These are phyloP conservation scores for Nannobrachium achirus DNA, from an alignment of 2,113 vertebrate species.

Conservation along the genomic window DNA sequence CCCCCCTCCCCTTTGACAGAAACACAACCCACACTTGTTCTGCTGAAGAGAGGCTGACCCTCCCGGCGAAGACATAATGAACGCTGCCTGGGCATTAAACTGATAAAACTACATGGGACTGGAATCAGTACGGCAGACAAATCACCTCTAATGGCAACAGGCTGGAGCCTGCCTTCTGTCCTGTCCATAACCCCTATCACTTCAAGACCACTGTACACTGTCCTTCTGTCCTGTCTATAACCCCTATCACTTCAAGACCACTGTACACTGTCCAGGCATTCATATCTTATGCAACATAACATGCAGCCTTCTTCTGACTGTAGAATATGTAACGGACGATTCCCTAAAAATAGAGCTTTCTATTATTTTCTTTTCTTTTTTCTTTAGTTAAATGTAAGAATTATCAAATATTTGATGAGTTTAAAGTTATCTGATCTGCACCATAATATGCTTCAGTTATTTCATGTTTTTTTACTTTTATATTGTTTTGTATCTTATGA, in stretches of 20 bases:
- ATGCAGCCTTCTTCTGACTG: no score
- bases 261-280: slow-evolving; percentile 72
- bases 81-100: slow-evolving; percentile 78
- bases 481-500: not conserved
- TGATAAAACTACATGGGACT: slow-evolving; percentile 72
- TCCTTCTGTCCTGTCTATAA: slow-evolving; percentile 63
- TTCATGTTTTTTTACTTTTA: no score
- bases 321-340: no score
- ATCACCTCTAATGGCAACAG: slow-evolving; percentile 70
- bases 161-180: slow-evolving; percentile 71
- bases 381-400: no score
- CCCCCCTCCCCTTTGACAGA: slow-evolving; percentile 74
- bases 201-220: slow-evolving; percentile 64
- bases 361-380: no score
- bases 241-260: slow-evolving; percentile 53
- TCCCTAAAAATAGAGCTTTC: no score
- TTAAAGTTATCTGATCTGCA: no score
- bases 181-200: slow-evolving; percentile 55
- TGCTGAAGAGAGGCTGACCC: slow-evolving; percentile 80
- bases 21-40: slow-evolving; percentile 84
- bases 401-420: no score
- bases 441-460: no score
- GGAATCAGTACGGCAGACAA: slow-evolving; percentile 73
- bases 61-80: slow-evolving; percentile 78
- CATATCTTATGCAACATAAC: slow-evolving; percentile 8